phyloP scores from a whole-genome alignment of 2,797 vertebrate genomes.

The Meriones psammophilus region DNA sequence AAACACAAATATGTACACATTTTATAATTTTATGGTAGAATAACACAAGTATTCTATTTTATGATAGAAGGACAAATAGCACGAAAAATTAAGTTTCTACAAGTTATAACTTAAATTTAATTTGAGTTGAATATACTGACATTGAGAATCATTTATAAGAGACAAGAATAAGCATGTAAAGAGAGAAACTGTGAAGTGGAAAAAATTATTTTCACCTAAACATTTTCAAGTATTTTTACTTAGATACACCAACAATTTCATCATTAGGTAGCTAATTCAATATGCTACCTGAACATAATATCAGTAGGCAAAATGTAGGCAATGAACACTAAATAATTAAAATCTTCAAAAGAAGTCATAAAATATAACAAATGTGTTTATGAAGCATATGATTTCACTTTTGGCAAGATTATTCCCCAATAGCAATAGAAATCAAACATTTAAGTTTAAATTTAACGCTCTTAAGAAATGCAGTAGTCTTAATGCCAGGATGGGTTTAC shows the following conservation, averaged over 20 bases:
- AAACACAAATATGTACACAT: background rate
- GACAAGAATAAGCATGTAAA: background rate
- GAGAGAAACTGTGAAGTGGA: background rate
- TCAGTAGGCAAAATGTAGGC: background rate
- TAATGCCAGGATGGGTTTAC: background rate
- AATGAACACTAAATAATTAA: background rate
- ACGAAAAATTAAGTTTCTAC: slow-evolving; percentile 14
- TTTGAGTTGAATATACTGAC: background rate
- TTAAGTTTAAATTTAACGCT: background rate
- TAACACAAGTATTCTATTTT: background rate
- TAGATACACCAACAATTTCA: background rate
- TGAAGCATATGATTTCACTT: background rate
- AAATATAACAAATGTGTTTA: background rate
- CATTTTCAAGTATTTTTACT: background rate
- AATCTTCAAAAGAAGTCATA: background rate
- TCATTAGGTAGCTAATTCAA: background rate
- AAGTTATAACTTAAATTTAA: background rate
- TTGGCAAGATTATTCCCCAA: background rate
- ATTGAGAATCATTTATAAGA: background rate
- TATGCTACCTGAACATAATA: background rate
- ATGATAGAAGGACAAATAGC: background rate
- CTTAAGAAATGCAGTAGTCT: background rate
- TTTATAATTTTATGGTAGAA: background rate
- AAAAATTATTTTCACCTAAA: slow-evolving; percentile 11
- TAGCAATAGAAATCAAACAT: background rate